Conservation (phyloP, 2,797 vertebrate species). For the Carapus acus region DNA sequence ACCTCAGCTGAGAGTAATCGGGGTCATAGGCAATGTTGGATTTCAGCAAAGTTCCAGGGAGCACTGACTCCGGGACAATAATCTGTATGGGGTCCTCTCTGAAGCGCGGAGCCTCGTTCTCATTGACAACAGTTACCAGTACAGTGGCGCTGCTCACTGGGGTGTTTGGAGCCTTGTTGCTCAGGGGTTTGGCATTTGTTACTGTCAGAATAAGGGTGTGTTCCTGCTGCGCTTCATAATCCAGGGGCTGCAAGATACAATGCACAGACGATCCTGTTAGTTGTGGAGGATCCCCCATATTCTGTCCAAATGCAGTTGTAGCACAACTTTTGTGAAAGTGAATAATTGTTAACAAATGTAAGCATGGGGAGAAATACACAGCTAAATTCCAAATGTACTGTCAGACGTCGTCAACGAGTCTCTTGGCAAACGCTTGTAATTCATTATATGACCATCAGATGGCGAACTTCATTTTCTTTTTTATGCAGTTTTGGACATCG, state of each 20-base stretch:
- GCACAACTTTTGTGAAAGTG: no score
- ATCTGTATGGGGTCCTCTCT: constrained; percentile 77
- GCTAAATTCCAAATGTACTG: no score
- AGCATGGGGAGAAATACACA: no score
- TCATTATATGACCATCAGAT: constrained; percentile 49
- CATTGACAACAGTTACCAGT: constrained; percentile 74
- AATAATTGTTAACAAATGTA: no score
- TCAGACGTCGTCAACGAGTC: no score
- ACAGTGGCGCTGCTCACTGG: constrained; percentile 72
- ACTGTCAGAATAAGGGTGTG: constrained; percentile 72
- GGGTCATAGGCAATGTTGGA: constrained; percentile 81
- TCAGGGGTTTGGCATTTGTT: constrained; percentile 76
- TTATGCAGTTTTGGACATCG: neutral
- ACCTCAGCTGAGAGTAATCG: constrained; percentile 83
- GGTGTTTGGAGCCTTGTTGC: constrained; percentile 60
- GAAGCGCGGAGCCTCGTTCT: constrained; percentile 86
- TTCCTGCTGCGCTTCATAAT: constrained; percentile 74
- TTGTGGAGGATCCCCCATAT: no score
- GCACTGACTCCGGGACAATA: constrained; percentile 76
- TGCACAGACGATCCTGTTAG: constrained; percentile 1
- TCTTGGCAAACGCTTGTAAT: no score
- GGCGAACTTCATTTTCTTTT: constrained; percentile 15
- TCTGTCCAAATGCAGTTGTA: no score
- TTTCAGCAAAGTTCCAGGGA: constrained; percentile 75
- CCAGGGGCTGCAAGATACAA: constrained; percentile 75